These are phyloP conservation scores for Empidonax alnorum DNA, from an alignment of 2,113 vertebrate genomes.

Conservation along the genomic window DNA sequence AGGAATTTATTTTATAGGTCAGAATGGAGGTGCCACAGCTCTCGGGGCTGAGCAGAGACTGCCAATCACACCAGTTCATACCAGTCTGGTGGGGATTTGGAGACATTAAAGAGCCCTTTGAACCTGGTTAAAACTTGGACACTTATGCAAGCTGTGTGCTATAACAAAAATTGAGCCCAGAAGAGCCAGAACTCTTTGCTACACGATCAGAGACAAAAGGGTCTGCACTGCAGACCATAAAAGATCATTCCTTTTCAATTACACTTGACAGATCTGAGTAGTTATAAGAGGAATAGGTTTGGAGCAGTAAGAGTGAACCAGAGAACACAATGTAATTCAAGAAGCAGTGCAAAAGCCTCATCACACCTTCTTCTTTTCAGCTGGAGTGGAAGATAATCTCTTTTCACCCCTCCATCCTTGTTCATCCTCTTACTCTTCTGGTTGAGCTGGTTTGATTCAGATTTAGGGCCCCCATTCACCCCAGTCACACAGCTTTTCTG, in stretches of 20 bases:
- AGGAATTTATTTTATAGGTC: background rate
- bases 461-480: conserved; percentile 13
- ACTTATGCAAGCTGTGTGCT: background rate
- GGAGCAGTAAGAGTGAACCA: background rate
- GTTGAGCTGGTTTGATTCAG: conserved; percentile 1
- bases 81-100: background rate
- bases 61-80: background rate
- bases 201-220: background rate
- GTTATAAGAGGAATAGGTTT: background rate
- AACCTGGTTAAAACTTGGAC: background rate
- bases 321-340: background rate
- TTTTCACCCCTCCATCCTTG: background rate
- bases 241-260: conserved; percentile 23
- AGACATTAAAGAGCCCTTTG: background rate
- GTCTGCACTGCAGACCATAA: background rate
- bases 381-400: background rate
- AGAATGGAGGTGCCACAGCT: background rate
- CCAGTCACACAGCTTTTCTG: background rate
- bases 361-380: background rate
- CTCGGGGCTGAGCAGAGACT: background rate
- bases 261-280: background rate
- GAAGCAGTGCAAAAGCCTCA: background rate
- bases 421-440: background rate
- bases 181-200: background rate
- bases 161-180: background rate